Percentiles rank a stretch among this genome's conserved stretches.
phyloP scores from a whole-genome alignment of 1,140 invertebrate genomes.

The Lanistes nyassanus region DNA sequence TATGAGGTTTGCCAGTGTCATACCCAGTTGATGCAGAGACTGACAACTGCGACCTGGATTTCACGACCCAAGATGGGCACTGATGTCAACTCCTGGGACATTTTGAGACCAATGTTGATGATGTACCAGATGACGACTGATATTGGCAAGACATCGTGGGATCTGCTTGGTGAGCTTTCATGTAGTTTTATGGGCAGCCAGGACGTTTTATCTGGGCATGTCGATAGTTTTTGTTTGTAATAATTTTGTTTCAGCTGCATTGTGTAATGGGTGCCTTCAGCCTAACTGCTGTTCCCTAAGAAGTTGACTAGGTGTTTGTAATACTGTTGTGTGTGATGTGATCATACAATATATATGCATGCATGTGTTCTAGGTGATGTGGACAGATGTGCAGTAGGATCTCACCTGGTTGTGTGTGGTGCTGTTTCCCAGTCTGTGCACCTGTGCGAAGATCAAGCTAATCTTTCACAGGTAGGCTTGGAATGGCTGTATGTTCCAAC shows the following conservation, averaged over 20 bases:
- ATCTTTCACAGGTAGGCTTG: neutral
- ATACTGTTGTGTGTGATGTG: too few species aligned
- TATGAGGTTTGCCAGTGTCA: constrained; percentile 52
- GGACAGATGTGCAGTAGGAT: constrained; percentile 49
- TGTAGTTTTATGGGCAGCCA: too few species aligned
- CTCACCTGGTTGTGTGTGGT: constrained; percentile 48
- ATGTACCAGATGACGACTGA: constrained; percentile 45
- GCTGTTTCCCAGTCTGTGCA: constrained; percentile 22
- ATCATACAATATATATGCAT: too few species aligned
- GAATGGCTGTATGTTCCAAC: neutral
- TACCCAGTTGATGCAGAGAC: constrained; percentile 1
- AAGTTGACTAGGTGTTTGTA: too few species aligned
- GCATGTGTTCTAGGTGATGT: constrained; percentile 30
- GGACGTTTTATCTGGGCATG: too few species aligned
- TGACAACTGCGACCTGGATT: constrained; percentile 54
- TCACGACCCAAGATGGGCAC: constrained; percentile 2
- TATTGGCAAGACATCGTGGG: constrained; percentile 30
- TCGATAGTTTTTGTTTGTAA: too few species aligned
- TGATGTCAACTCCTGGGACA: constrained; percentile 22
- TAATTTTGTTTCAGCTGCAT: too few species aligned
- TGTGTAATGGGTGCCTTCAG: too few species aligned
- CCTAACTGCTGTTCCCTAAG: too few species aligned
- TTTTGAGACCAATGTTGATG: constrained; percentile 41
- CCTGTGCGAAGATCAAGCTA: neutral
- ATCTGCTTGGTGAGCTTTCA: constrained; percentile 40